Evolutionary conservation across 2,797 vertebrate genomes (phyloP), one percentile per base, ranked within the genome.

Genomic region (Melopsittacus undulatus): DNA sequence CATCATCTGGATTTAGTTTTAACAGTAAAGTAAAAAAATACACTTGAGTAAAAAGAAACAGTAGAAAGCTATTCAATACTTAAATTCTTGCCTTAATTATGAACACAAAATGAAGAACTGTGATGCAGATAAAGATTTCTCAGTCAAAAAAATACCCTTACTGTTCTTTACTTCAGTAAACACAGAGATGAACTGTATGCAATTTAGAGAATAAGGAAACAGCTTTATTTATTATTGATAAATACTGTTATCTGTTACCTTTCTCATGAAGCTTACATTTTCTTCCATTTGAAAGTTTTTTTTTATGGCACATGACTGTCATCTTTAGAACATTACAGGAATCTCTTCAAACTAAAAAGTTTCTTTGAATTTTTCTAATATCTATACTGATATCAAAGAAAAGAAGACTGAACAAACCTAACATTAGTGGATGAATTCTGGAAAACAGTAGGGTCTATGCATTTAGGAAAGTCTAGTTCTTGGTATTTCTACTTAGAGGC

Each of bases 21-120:
- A 83, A 74, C 23, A 67, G 36, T 40, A 45, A 88, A 61, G 83
- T 21, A 57, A 78, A 90, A 67, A 92, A 94, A 89, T 7, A 30
- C 7, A 42, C 7, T 67, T 42, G 36, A 59, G 19, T 69, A 92
- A 73, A 19, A 36, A 10, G 32, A 59, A 84, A 59, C 29, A 70
- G 11, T 32, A 27, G 36, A 75, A 70, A 40, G 4, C 29, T 70
- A 27, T 34, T 70, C 16, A 4, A 34, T 78, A 49, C 9, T 57
- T 29, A 5, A 79, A 24, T 29, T 43, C 67, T 83, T 64, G 11
- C 14, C 26, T 36, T 83, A 57, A 80, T 62, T 93, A 59, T 19
- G 38, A 77, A 13, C 46, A 76, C 7, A 77, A 80, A 78, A 1
- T 18, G 11, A 84, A 77, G 48, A 74, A 77, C 26, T 43, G 24